These are phyloP conservation scores for Oreochromis aureus DNA, from an alignment of 2,113 vertebrate species.

Conservation along the genomic window DNA sequence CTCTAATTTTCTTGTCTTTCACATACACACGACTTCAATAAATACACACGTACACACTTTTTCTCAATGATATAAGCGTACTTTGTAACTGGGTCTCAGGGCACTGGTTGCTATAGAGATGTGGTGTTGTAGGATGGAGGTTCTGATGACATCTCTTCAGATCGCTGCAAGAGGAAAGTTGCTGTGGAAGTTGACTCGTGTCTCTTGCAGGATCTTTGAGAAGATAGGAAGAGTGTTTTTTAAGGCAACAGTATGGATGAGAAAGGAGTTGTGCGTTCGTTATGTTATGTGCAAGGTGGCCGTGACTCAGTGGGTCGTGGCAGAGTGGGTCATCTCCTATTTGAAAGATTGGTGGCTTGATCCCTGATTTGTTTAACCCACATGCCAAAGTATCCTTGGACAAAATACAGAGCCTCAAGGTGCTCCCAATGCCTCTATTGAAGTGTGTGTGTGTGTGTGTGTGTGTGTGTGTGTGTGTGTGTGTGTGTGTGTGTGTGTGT, in stretches of 20 bases:
- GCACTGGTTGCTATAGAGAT: constrained; percentile 23
- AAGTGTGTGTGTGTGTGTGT: not conserved
- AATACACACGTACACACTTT: not conserved
- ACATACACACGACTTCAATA: not conserved
- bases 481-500: not conserved
- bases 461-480: not conserved
- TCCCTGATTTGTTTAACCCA: not conserved
- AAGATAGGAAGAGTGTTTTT: not conserved
- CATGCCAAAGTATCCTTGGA: not conserved
- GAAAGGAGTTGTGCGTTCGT: not conserved
- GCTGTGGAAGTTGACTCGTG: not conserved
- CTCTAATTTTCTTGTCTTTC: not conserved
- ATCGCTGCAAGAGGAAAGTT: not conserved
- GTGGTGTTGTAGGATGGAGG: not conserved
- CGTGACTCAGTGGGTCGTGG: not conserved
- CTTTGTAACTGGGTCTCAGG: not conserved
- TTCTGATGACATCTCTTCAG: not conserved
- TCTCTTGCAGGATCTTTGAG: not conserved
- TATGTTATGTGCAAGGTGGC: not conserved
- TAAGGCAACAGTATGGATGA: not conserved
- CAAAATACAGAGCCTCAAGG: not conserved
- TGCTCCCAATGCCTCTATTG: not conserved
- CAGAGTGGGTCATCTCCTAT: not conserved
- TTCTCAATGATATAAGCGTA: not conserved
- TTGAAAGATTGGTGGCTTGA: not conserved